A percentile compares a stretch with the other conserved stretches of the same genome.
Conservation (phyloP, 64 coral and sea anemone genomes). For the Acropora yongei region DNA sequence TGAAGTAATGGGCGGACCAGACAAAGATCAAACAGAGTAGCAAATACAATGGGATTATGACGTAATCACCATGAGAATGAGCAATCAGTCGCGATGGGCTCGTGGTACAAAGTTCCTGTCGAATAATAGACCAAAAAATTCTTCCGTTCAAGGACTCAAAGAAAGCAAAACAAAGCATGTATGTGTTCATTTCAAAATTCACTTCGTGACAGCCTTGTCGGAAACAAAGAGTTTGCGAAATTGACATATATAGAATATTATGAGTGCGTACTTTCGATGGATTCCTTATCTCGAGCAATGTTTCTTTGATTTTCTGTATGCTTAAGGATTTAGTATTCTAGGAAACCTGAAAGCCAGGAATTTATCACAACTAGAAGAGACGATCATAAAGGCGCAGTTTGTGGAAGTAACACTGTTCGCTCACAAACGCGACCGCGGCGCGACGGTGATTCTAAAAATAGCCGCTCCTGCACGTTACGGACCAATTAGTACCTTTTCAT, state of each 20-base stretch:
- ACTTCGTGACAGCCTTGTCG: not conserved
- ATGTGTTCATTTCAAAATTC: slow-evolving; percentile 8
- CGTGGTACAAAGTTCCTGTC: slow-evolving; percentile 23
- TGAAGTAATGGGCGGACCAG: not conserved
- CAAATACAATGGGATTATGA: slow-evolving; percentile 12
- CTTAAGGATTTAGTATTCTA: not conserved
- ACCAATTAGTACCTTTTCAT: too few relatives aligned
- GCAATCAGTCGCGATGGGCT: not conserved
- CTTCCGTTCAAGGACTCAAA: not conserved
- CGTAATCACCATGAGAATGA: not conserved
- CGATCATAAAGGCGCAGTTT: not conserved
- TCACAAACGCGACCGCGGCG: not conserved
- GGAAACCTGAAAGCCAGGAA: not conserved
- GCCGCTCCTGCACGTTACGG: not conserved
- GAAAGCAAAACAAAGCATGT: not conserved
- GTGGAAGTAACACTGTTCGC: not conserved
- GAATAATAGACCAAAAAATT: slow-evolving; percentile 37
- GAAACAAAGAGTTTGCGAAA: not conserved
- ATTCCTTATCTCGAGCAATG: not conserved
- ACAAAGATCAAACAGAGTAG: not conserved
- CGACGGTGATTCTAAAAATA: not conserved
- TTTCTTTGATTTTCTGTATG: not conserved
- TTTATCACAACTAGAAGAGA: not conserved
- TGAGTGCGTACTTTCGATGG: not conserved
- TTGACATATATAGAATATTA: not conserved